Evolutionary conservation across 2,888 invertebrate species (phyloP).

Genomic region (Drosophila pseudotakahashii): DNA sequence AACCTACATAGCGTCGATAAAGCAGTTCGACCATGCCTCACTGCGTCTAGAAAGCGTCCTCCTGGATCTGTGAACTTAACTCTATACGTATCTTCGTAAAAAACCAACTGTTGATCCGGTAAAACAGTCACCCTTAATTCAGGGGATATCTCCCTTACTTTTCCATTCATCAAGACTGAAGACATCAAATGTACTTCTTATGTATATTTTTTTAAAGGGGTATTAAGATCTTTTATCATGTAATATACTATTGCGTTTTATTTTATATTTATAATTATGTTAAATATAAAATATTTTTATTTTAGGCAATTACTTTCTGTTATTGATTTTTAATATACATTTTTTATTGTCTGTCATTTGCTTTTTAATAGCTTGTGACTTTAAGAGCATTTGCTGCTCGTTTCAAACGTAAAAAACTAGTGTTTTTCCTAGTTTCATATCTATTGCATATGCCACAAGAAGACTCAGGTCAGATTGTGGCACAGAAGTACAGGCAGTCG

Average conservation of each 20-base stretch:
- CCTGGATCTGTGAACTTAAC: neutral
- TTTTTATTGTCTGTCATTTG: neutral
- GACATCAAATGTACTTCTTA: neutral
- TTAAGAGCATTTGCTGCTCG: neutral
- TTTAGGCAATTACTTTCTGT: neutral
- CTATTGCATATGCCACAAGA: no score
- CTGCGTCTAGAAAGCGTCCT: constrained; percentile 45
- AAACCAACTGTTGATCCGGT: constrained; percentile 38
- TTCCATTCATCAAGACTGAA: constrained; percentile 12
- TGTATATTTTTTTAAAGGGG: no score
- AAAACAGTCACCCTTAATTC: constrained; percentile 17
- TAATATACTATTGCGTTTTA: no score
- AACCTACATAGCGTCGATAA: constrained; percentile 71
- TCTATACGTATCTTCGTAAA: constrained; percentile 3
- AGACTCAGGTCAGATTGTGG: constrained; percentile 3
- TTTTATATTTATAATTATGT: no score
- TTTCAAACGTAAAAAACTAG: neutral
- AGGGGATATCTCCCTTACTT: neutral
- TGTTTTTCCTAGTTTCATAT: no score
- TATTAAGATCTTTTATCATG: no score
- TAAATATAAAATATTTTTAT: no score
- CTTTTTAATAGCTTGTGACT: neutral
- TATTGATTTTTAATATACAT: no score
- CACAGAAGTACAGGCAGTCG: constrained; percentile 3
- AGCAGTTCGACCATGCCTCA: constrained; percentile 55